phyloP scores from a whole-genome alignment of 2,888 invertebrate species.

The Drosophila antonietae region DNA sequence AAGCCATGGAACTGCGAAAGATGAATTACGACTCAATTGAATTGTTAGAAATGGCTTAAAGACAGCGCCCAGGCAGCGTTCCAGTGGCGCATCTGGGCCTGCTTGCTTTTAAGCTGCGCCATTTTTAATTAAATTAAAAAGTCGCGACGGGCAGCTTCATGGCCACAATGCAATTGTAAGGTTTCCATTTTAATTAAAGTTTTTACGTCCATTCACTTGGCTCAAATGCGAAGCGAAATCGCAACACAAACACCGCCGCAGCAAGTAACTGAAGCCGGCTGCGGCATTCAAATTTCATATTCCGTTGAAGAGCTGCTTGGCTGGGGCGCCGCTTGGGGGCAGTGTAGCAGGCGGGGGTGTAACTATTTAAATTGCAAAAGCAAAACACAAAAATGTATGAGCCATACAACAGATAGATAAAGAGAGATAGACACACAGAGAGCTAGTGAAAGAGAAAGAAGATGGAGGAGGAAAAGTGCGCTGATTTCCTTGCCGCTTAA shows the following conservation, averaged over 20 bases:
- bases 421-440: neutral
- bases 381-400: slow-evolving; percentile 45
- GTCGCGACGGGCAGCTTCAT: slow-evolving; percentile 46
- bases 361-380: slow-evolving; percentile 67
- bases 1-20: slow-evolving; percentile 25
- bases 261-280: slow-evolving; percentile 20
- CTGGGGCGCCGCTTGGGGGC: slow-evolving; percentile 18
- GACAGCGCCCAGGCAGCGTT: neutral
- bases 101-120: slow-evolving; percentile 21
- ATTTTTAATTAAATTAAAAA: slow-evolving; percentile 75
- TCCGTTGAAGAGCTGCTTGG: slow-evolving; percentile 49
- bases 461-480: slow-evolving; percentile 3
- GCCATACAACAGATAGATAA: slow-evolving; percentile 24
- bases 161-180: slow-evolving; percentile 74
- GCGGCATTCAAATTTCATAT: slow-evolving; percentile 68
- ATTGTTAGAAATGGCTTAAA: slow-evolving; percentile 27
- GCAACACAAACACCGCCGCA: slow-evolving; percentile 55
- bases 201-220: slow-evolving; percentile 71
- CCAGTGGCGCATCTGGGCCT: neutral
- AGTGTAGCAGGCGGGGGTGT: neutral
- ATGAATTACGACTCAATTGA: slow-evolving; percentile 52
- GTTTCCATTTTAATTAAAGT: slow-evolving; percentile 78
- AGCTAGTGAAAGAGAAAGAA: neutral
- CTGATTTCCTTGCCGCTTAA: slow-evolving; percentile 53
- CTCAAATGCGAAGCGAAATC: slow-evolving; percentile 55